Evolutionary conservation across 2,797 vertebrate genomes (phyloP).

Genomic region (Eutrigla gurnardus): DNA sequence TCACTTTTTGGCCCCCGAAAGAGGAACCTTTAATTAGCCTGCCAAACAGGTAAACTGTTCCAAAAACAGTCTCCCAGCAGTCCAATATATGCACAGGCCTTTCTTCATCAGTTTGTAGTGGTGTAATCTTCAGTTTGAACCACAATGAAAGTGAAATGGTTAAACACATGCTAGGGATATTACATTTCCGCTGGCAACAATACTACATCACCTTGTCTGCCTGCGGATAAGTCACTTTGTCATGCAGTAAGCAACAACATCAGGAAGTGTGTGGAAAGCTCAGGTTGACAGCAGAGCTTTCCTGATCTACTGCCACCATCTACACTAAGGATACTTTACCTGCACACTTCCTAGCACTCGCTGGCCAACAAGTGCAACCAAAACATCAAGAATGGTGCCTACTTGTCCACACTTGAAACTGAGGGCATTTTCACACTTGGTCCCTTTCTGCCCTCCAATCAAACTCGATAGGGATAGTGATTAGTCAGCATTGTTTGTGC

Average conservation of each 20-base stretch:
- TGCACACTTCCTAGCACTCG: background rate
- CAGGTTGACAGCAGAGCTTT: constrained; percentile 8
- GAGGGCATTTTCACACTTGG: too few species aligned
- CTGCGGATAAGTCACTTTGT: constrained; percentile 31
- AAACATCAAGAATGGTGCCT: background rate
- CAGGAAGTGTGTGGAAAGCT: constrained; percentile 7
- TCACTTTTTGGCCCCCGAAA: constrained; percentile 5
- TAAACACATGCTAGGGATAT: background rate
- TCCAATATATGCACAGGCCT: background rate
- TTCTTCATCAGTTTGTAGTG: background rate
- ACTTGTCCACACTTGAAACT: too few species aligned
- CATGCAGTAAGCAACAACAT: constrained; percentile 25
- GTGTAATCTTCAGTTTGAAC: background rate
- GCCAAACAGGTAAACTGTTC: constrained; percentile 13
- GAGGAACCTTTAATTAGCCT: constrained; percentile 11
- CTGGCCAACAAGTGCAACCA: background rate
- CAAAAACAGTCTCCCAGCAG: background rate
- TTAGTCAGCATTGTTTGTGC: too few species aligned
- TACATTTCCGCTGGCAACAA: background rate
- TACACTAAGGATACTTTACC: background rate
- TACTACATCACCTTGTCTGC: constrained; percentile 14
- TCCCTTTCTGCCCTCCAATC: too few species aligned
- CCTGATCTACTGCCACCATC: constrained; percentile 10
- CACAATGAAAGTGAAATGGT: background rate
- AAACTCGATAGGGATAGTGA: too few species aligned